Conservation (phyloP, 2,797 vertebrate genomes). For the Manis crassicaudata region DNA sequence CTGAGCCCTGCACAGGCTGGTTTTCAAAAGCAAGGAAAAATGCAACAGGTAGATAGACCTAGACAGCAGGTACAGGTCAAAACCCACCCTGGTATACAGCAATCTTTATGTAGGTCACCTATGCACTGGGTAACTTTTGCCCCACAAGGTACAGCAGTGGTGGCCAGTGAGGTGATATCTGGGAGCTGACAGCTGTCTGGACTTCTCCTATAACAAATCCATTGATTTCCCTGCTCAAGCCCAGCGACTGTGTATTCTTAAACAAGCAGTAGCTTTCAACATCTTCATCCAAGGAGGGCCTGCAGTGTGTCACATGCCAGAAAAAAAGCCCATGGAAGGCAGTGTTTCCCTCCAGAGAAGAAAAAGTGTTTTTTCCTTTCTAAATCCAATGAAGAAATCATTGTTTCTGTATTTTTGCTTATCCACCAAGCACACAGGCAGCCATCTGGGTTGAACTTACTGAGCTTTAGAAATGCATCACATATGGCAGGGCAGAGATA, state of each 20-base stretch:
- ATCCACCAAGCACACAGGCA: neutral
- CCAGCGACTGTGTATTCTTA: neutral
- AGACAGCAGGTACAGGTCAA: neutral
- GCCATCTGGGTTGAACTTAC: neutral
- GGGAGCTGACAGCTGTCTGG: neutral
- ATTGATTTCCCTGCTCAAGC: neutral
- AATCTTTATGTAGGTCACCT: neutral
- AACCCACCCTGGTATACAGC: neutral
- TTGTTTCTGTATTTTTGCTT: neutral
- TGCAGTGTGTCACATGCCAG: neutral
- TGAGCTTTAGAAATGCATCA: constrained; percentile 34
- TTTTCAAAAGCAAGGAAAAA: constrained; percentile 46
- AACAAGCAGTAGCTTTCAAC: constrained; percentile 38
- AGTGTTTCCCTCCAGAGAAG: neutral
- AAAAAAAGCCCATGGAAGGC: neutral
- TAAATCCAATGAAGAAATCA: constrained; percentile 12
- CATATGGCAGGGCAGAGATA: neutral
- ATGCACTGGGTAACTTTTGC: neutral
- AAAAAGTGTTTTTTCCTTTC: neutral
- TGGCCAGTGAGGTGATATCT: neutral
- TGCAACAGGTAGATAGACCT: neutral
- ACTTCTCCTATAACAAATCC: constrained; percentile 39
- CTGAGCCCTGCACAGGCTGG: neutral
- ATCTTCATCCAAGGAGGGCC: neutral
- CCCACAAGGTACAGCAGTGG: neutral